Conservation (phyloP, 2,888 invertebrate genomes). For the Oscheius sp. region DNA sequence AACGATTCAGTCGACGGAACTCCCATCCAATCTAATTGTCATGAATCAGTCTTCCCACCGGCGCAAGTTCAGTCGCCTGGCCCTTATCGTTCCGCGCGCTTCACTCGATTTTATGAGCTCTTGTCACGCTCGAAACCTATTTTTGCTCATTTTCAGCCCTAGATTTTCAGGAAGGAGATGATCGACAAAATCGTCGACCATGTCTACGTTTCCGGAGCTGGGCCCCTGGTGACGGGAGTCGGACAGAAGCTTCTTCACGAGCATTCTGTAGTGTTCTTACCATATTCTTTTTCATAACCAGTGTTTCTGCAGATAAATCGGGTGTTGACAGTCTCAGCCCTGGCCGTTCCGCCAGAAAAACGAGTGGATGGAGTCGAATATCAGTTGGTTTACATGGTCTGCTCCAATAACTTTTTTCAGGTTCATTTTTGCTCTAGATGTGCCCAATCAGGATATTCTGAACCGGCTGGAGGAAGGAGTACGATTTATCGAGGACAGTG, state of each 20-base stretch:
- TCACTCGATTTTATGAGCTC: constrained; percentile 6
- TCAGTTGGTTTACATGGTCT: background rate
- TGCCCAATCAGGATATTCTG: constrained; percentile 58
- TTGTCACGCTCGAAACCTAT: background rate
- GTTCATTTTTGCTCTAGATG: constrained; percentile 62
- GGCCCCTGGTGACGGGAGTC: constrained; percentile 44
- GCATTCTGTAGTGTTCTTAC: constrained; percentile 35
- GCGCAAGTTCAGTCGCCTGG: too few species aligned
- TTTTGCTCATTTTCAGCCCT: background rate
- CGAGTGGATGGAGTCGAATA: constrained; percentile 53
- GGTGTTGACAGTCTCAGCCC: constrained; percentile 59
- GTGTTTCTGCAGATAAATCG: constrained; percentile 49
- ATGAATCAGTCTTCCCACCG: too few species aligned
- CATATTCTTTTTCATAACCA: background rate
- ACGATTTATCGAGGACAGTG: constrained; percentile 48
- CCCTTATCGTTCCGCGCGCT: constrained; percentile 3
- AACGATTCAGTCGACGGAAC: too few species aligned
- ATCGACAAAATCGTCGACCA: constrained; percentile 58
- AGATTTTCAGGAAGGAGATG: constrained; percentile 39
- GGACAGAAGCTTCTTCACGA: constrained; percentile 44
- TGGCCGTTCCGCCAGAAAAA: constrained; percentile 46
- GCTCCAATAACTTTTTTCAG: constrained; percentile 27
- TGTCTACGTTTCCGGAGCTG: constrained; percentile 58
- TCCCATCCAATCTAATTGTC: too few species aligned
- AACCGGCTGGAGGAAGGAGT: constrained; percentile 53